phyloP scores from a whole-genome alignment of 2,797 vertebrate genomes.

The Myripristis murdjan region DNA sequence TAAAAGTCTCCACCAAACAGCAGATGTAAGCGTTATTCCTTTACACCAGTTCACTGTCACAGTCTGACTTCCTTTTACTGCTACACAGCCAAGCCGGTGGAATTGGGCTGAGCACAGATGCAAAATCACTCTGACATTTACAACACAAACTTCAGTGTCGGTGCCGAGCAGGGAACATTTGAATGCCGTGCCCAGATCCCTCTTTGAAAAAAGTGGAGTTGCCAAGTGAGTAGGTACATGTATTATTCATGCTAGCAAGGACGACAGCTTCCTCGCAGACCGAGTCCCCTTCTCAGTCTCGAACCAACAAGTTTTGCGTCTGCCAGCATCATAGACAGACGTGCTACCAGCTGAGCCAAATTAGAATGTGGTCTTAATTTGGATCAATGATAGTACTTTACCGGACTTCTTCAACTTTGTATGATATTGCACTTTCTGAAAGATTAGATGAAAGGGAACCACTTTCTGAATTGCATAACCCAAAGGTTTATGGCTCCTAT shows the following conservation, averaged over 20 bases:
- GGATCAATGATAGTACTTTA: background rate
- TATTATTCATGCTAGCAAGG: slow-evolving; percentile 56
- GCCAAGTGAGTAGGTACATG: slow-evolving; percentile 58
- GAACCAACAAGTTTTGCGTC: slow-evolving; percentile 33
- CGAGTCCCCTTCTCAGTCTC: slow-evolving; percentile 32
- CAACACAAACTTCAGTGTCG: slow-evolving; percentile 22
- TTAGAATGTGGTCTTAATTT: slow-evolving; percentile 9
- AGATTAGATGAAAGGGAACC: background rate
- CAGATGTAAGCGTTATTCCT: slow-evolving; percentile 16
- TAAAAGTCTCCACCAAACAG: background rate
- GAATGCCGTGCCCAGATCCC: slow-evolving; percentile 40
- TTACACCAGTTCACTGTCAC: background rate
- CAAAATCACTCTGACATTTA: slow-evolving; percentile 47
- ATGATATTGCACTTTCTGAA: background rate
- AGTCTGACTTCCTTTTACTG: slow-evolving; percentile 21
- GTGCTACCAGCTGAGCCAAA: slow-evolving; percentile 23
- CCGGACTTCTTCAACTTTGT: background rate
- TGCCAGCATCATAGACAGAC: slow-evolving; percentile 37
- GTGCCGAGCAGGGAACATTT: slow-evolving; percentile 22
- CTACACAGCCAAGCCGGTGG: slow-evolving; percentile 14
- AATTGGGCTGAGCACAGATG: slow-evolving; percentile 11
- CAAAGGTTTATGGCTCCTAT: slow-evolving; percentile 3
- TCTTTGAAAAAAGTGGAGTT: slow-evolving; percentile 26
- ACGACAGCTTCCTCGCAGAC: slow-evolving; percentile 52
- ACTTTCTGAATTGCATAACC: background rate